Percentiles rank a stretch among this genome's conserved stretches.
Evolutionary conservation across 2,888 invertebrate species (phyloP).

Genomic region (Agrotis ipsilon): DNA sequence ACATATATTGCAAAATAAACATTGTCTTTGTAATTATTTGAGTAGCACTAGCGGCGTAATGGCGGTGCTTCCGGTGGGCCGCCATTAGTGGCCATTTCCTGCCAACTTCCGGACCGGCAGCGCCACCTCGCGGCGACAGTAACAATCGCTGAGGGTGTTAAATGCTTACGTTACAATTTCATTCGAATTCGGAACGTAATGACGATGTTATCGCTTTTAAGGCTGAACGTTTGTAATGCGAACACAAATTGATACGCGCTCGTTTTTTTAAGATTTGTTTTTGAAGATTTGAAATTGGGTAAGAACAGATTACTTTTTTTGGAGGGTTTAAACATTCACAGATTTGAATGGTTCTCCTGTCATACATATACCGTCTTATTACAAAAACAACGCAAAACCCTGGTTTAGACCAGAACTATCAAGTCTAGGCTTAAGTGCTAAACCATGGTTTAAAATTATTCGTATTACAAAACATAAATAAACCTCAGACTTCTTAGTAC

Average conservation of each 20-base stretch:
- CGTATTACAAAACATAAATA: no score
- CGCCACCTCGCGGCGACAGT: conserved; percentile 73
- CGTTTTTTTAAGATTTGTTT: not conserved
- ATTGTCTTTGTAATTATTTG: conserved; percentile 86
- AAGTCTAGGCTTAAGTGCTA: no score
- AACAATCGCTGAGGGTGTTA: conserved; percentile 61
- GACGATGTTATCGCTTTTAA: conserved; percentile 68
- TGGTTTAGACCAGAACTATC: no score
- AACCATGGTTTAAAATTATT: no score
- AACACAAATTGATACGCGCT: conserved; percentile 53
- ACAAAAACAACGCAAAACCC: no score
- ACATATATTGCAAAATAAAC: conserved; percentile 74
- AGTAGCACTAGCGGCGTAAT: conserved; percentile 87
- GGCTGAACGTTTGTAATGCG: conserved; percentile 53
- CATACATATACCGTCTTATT: no score
- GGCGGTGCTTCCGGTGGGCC: conserved; percentile 86
- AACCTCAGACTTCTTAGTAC: no score
- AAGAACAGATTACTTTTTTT: conserved; percentile 6
- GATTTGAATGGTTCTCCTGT: no score
- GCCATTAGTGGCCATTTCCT: conserved; percentile 91
- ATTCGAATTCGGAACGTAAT: conserved; percentile 62
- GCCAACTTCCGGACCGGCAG: conserved; percentile 82
- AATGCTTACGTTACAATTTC: conserved; percentile 62
- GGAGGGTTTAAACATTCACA: no score
- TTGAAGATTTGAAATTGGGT: conserved; percentile 34